phyloP scores from a whole-genome alignment of 1,140 invertebrate genomes.

The Leptinotarsa texana region DNA sequence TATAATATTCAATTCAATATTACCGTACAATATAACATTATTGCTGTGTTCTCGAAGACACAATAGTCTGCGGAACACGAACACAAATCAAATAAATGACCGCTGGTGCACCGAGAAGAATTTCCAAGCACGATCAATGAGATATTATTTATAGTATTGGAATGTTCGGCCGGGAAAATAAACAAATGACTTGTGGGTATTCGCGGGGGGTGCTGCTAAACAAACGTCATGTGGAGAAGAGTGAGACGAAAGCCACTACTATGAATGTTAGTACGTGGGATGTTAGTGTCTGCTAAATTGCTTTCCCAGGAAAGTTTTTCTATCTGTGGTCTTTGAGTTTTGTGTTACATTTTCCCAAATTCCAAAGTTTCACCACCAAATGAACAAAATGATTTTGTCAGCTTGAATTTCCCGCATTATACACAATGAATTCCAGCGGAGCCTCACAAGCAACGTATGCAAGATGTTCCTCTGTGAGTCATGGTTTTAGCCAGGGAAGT shows the following conservation, averaged over 20 bases:
- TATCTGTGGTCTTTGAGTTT: too few species aligned
- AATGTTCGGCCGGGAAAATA: constrained; percentile 40
- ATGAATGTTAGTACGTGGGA: neutral
- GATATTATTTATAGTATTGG: constrained; percentile 46
- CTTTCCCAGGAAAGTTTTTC: too few species aligned
- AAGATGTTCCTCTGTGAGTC: too few species aligned
- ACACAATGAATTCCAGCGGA: too few species aligned
- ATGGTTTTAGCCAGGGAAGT: too few species aligned
- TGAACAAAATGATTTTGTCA: too few species aligned
- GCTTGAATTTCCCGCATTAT: too few species aligned
- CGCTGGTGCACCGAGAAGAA: constrained; percentile 38
- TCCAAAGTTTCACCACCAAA: too few species aligned
- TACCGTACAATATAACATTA: constrained; percentile 41
- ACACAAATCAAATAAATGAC: constrained; percentile 46
- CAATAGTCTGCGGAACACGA: constrained; percentile 41
- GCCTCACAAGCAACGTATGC: too few species aligned
- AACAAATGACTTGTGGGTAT: constrained; percentile 44
- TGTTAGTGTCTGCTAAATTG: neutral
- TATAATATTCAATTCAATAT: constrained; percentile 39
- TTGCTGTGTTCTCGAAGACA: constrained; percentile 41
- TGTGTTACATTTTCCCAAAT: too few species aligned
- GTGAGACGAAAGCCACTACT: neutral
- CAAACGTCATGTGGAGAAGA: constrained; percentile 42
- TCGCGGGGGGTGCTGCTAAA: constrained; percentile 45
- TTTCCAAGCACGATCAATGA: constrained; percentile 43